Evolutionary conservation across 2,888 invertebrate genomes (phyloP).

Genomic region (Drosophila quinaria): DNA sequence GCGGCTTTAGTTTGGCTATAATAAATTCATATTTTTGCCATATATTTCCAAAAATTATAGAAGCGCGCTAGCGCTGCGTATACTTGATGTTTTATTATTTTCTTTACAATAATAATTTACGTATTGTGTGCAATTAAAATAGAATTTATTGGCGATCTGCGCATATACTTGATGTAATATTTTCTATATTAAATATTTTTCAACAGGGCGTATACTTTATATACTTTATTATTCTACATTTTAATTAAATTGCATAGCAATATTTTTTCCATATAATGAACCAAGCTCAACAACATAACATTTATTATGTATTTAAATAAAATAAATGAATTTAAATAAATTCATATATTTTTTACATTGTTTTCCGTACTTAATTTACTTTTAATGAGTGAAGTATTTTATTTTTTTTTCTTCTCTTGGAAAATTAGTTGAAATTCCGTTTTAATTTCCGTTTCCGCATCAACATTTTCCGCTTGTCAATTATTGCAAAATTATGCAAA

Average conservation of each 20-base stretch:
- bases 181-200: neutral
- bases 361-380: slow-evolving; percentile 26
- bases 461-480: slow-evolving; percentile 79
- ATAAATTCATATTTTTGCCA: slow-evolving; percentile 17
- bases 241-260: slow-evolving; percentile 6
- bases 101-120: neutral
- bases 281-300: no score
- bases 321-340: slow-evolving; percentile 7
- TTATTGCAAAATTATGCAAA: slow-evolving; percentile 80
- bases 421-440: slow-evolving; percentile 75
- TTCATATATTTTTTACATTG: slow-evolving; percentile 1
- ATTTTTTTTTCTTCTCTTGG: slow-evolving; percentile 15
- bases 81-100: neutral
- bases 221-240: neutral
- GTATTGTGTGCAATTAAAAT: neutral
- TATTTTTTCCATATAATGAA: slow-evolving; percentile 1
- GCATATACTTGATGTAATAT: slow-evolving; percentile 3
- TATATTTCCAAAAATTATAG: neutral
- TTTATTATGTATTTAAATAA: no score
- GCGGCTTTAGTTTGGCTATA: slow-evolving; percentile 22
- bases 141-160: neutral
- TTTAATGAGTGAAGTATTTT: slow-evolving; percentile 22
- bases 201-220: slow-evolving; percentile 7
- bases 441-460: slow-evolving; percentile 78
- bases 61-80: neutral